Conservation (phyloP, 1,140 invertebrate genomes). For the Leptestheria dahalacensis region DNA sequence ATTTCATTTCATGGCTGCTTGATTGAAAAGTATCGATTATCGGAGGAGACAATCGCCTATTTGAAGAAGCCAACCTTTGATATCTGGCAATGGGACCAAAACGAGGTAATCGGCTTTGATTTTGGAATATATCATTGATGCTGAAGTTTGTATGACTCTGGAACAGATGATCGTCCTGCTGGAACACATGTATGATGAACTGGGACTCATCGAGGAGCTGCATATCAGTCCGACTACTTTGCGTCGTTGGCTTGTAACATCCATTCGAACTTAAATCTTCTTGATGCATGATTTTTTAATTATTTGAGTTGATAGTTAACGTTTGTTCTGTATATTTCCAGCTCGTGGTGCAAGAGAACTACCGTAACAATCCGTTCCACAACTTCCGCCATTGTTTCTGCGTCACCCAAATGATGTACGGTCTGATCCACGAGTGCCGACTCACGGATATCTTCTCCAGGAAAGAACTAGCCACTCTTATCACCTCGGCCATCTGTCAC, state of each 20-base stretch:
- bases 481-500: constrained; percentile 31
- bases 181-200: constrained; percentile 34
- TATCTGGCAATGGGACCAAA: constrained; percentile 35
- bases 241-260: constrained; percentile 31
- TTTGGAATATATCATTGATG: background rate
- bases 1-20: background rate
- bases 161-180: constrained; percentile 32
- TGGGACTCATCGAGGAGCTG: constrained; percentile 30
- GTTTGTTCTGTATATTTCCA: constrained; percentile 2
- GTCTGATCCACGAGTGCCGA: constrained; percentile 29
- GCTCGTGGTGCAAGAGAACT: constrained; percentile 29
- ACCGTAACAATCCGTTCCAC: constrained; percentile 34
- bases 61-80: constrained; percentile 34
- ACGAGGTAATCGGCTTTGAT: constrained; percentile 26
- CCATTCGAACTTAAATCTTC: constrained; percentile 7
- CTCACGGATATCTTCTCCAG: constrained; percentile 26
- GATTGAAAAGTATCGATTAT: constrained; percentile 28
- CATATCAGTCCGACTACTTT: constrained; percentile 32
- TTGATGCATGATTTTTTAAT: too few relatives aligned
- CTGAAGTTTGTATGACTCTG: background rate
- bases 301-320: too few relatives aligned
- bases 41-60: constrained; percentile 31
- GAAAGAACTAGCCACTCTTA: constrained; percentile 29
- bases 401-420: constrained; percentile 35
- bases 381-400: constrained; percentile 35